phyloP scores from a whole-genome alignment of 2,888 invertebrate species.

The Calephelis perditalis region DNA sequence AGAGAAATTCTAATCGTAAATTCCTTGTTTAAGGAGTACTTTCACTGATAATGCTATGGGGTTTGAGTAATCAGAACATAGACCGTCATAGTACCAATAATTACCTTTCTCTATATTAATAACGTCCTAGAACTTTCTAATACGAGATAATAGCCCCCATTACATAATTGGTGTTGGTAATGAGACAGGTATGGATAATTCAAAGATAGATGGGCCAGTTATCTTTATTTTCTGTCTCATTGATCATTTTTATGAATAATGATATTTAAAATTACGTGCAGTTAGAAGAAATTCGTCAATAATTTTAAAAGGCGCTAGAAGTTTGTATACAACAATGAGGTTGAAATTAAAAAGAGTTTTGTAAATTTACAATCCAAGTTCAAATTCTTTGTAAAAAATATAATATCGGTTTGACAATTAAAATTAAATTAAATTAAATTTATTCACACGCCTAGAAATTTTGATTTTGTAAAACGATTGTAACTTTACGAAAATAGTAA shows the following conservation, averaged over 20 bases:
- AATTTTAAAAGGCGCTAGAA: no score
- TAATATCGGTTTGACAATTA: no score
- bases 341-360: no score
- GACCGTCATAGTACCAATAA: constrained; percentile 54
- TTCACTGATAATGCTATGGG: constrained; percentile 61
- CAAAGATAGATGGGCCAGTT: constrained; percentile 50
- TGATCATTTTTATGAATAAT: constrained; percentile 4
- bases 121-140: constrained; percentile 64
- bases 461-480: no score
- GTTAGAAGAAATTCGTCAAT: no score
- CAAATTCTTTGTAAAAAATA: no score
- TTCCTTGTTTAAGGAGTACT: constrained; percentile 40
- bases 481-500: no score
- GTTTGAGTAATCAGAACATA: constrained; percentile 44
- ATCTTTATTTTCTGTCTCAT: constrained; percentile 35
- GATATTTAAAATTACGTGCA: no score
- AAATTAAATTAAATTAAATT: no score
- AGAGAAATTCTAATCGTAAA: constrained; percentile 16
- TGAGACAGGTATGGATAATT: constrained; percentile 52
- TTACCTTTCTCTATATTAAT: constrained; percentile 71
- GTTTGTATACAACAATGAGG: no score
- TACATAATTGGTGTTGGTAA: constrained; percentile 50
- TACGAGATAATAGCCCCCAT: constrained; percentile 51
- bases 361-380: no score
- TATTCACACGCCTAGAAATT: no score